Base-by-base conservation (phyloP, 2,888 invertebrate species). In the Limnephilus lunatus region DNA sequence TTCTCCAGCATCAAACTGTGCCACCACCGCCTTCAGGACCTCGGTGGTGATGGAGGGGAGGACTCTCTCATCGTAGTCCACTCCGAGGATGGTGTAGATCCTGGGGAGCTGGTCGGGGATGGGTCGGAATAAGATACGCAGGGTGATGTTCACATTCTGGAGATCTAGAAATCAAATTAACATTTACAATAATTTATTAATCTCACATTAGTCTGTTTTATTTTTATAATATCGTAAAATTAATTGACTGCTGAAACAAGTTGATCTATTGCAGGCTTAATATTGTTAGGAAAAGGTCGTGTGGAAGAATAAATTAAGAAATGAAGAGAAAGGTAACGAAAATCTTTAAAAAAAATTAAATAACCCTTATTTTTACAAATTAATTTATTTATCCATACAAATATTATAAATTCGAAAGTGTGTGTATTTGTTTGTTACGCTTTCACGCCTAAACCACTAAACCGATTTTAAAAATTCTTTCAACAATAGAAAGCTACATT, bases 1-100 rank as follows among this genome's bases (percentile, higher is more conserved):
- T 96, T 99, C 99, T 94, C 99, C 98, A 92, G 99, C 99, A 97
- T 99, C 99, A 96, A 99, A 99, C 95, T 99, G 99, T 81, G 99
- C 99, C 68, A 99, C 99, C 89, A 99, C 99, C 91, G 99, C 98
- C 96, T 99, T 99, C 91, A 99, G 95, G 25, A 99, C 99, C 97
- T 99, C 99, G 94, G 99, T 98, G 19, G 99, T 99, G 95, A 99
- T 99, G 3, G 99, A 99, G 11, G 99, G 99, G 93, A 99, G 96
- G 80, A 99, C 99, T 95, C 99, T 97, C 95, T 99, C 99, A 95
- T 99, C 99, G 95, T 99, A 99, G 96, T 99, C 99, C 94, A 98
- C 96, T 93, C 99, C 99, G 68, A 99, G 97, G 95, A 99, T 99
- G 85, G 98, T 98, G 96, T 98, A 99, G 94, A 99, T 99, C 95